These are phyloP conservation scores for Capitulum mitella DNA, from an alignment of 2,888 invertebrate species.

Conservation along the genomic window DNA sequence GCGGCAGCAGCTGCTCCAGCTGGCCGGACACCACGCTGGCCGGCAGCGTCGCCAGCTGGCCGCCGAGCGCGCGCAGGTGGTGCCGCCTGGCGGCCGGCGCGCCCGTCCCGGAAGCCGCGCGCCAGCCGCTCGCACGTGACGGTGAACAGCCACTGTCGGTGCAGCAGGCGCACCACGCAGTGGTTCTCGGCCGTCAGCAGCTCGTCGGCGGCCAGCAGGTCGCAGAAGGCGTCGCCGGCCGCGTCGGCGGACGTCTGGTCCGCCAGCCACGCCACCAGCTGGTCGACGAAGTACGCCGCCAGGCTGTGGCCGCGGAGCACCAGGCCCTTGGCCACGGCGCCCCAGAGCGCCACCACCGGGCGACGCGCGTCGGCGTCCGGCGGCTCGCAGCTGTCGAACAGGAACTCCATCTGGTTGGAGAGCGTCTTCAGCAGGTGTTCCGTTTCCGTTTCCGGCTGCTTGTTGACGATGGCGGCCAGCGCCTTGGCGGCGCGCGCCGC, in stretches of 20 bases:
- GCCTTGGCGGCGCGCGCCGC: background rate
- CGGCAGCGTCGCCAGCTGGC: constrained; percentile 12
- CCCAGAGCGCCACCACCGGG: constrained; percentile 4
- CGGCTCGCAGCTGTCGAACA: background rate
- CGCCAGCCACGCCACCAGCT: constrained; percentile 1
- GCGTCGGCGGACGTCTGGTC: background rate
- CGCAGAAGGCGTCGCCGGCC: background rate
- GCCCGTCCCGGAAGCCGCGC: background rate
- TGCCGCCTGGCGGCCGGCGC: background rate
- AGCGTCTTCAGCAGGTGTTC: background rate
- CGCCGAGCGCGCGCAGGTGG: constrained; percentile 12
- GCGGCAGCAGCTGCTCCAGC: constrained; percentile 19
- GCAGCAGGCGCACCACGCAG: constrained; percentile 9
- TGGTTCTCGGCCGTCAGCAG: background rate
- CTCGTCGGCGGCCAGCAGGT: background rate
- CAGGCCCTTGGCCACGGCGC: background rate
- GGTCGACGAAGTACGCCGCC: background rate
- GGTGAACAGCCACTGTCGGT: constrained; percentile 14
- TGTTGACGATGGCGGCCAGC: constrained; percentile 8
- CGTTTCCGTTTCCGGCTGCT: background rate
- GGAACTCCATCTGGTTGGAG: background rate
- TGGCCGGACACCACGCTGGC: background rate
- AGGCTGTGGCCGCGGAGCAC: background rate
- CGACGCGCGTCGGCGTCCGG: background rate
- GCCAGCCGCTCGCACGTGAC: constrained; percentile 7